These are phyloP conservation scores for Drymonia ruficornis DNA, from an alignment of 2,888 invertebrate species.

Conservation along the genomic window DNA sequence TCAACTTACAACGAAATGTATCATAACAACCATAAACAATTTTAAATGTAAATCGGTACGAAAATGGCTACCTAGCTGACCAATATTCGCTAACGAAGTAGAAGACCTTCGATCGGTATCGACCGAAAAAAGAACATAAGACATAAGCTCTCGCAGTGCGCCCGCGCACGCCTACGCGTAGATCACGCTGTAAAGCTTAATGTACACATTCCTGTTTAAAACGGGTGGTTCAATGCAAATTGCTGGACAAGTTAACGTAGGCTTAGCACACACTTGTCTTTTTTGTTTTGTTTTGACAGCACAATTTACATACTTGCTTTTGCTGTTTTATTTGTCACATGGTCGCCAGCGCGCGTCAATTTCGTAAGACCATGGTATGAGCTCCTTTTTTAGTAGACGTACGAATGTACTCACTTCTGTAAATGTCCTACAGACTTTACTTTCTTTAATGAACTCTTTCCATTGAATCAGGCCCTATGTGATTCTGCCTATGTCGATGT, in stretches of 20 bases:
- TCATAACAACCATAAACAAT: conserved; percentile 1
- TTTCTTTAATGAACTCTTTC: too few relatives aligned
- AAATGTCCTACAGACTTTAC: too few relatives aligned
- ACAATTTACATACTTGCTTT: not conserved
- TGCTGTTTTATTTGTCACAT: not conserved
- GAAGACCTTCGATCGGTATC: conserved; percentile 21
- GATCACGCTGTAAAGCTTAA: conserved; percentile 13
- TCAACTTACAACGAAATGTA: too few relatives aligned
- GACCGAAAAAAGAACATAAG: conserved; percentile 11
- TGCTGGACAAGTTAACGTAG: not conserved
- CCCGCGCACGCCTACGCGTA: conserved; percentile 15
- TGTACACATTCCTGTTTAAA: conserved; percentile 14
- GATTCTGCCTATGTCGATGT: too few relatives aligned
- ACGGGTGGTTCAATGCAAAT: conserved; percentile 3
- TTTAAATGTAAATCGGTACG: not conserved
- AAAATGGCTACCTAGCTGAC: conserved; percentile 4
- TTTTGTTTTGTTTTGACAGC: not conserved
- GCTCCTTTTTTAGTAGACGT: too few relatives aligned
- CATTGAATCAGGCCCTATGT: too few relatives aligned
- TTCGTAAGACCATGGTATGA: too few relatives aligned
- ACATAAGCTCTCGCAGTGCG: conserved; percentile 8
- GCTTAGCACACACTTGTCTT: not conserved
- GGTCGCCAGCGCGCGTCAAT: too few relatives aligned
- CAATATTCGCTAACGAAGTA: conserved; percentile 23
- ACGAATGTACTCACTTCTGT: too few relatives aligned